Evolutionary conservation across 1,140 invertebrate species (phyloP).

Genomic region (Hestina assimilis): DNA sequence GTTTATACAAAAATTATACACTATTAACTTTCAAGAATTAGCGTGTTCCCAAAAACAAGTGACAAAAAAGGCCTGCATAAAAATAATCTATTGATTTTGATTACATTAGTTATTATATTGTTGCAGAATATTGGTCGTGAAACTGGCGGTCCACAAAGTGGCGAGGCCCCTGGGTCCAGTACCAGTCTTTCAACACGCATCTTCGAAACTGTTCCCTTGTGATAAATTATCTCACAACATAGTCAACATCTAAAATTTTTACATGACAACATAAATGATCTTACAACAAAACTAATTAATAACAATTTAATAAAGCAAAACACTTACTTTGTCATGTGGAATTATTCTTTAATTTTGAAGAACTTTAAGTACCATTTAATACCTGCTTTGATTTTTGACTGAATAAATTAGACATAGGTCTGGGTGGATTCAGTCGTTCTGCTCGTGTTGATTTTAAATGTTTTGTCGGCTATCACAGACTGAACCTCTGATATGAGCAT

Average conservation of each 20-base stretch:
- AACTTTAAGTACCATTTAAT: slow-evolving; percentile 53
- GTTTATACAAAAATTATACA: too few species aligned
- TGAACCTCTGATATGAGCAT: slow-evolving; percentile 57
- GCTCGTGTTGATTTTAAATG: slow-evolving; percentile 45
- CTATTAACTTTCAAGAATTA: too few species aligned
- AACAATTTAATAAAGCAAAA: slow-evolving; percentile 13
- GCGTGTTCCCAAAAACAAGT: too few species aligned
- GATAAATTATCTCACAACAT: slow-evolving; percentile 58
- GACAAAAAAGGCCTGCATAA: too few species aligned
- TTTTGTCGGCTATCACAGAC: slow-evolving; percentile 44
- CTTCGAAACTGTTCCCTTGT: slow-evolving; percentile 66
- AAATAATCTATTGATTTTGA: too few species aligned
- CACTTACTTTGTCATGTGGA: slow-evolving; percentile 63
- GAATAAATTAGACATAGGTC: slow-evolving; percentile 36
- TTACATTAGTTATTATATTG: neutral
- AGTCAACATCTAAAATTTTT: slow-evolving; percentile 47
- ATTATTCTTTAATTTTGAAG: slow-evolving; percentile 39
- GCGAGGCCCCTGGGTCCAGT: slow-evolving; percentile 76
- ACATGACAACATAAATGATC: slow-evolving; percentile 60
- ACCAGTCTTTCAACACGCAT: slow-evolving; percentile 63
- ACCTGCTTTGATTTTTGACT: slow-evolving; percentile 53
- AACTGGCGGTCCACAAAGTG: slow-evolving; percentile 72
- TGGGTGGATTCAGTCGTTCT: slow-evolving; percentile 36
- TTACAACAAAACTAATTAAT: slow-evolving; percentile 9
- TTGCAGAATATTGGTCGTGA: slow-evolving; percentile 74